These are phyloP conservation scores for Ailurus styani DNA, from an alignment of 2,113 vertebrate genomes.

Conservation along the genomic window DNA sequence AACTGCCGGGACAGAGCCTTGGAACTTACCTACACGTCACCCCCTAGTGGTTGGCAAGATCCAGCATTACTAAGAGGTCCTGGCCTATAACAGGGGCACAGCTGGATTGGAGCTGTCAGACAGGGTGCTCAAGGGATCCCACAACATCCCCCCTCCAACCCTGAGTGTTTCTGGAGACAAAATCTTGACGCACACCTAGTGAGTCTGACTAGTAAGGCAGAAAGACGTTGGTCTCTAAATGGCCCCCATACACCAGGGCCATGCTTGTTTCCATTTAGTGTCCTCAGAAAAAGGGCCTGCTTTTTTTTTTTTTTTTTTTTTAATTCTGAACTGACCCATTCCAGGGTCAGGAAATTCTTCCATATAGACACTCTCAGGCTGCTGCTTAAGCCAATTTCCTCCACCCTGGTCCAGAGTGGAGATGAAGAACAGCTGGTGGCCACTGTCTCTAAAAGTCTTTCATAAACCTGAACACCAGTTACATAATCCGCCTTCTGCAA, in stretches of 20 bases:
- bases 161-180: background rate
- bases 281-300: background rate
- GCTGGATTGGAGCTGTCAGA: background rate
- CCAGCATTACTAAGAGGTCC: background rate
- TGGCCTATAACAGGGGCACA: background rate
- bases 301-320: background rate
- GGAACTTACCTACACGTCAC: no score
- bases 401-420: background rate
- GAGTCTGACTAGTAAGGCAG: background rate
- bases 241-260: background rate
- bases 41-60: background rate
- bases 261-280: background rate
- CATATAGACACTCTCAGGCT: constrained; percentile 44
- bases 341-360: constrained; percentile 41
- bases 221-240: background rate
- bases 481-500: constrained; percentile 12
- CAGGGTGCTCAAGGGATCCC: background rate
- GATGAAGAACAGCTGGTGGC: constrained; percentile 51
- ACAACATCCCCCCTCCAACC: background rate
- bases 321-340: background rate
- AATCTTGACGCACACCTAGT: background rate
- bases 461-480: constrained; percentile 18
- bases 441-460: background rate
- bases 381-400: background rate
- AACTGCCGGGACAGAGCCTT: background rate